Evolutionary conservation across 1,140 invertebrate species (phyloP), one percentile per base, ranked within the genome.

Genomic region (Bombus pascuorum): DNA sequence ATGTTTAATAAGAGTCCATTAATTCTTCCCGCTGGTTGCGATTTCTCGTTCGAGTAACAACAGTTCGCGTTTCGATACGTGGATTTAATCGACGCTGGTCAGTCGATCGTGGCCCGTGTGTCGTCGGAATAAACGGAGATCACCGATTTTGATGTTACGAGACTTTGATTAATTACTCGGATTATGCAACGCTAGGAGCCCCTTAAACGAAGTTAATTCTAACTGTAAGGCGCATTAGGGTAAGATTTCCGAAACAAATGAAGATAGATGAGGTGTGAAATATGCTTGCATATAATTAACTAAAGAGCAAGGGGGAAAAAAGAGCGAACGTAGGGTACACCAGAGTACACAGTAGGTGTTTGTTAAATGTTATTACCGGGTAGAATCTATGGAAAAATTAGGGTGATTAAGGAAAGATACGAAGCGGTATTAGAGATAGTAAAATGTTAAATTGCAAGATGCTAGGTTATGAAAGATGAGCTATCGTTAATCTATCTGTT

Each of bases 401-500:
- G 15, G 28, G 72, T 32, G 34, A 44, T 74, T 44, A 47, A 47
- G n/a, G 72, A 22, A 74, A 37, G 68, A 70, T 53, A 53, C 47
- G 47, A 53, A 53, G 47, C 6, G 47, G 47, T 70, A 74, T 74
- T 74, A 75, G 32, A 53, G 44, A 75, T 75, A 75, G 73, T 75
- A 75, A 75, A 75, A 75, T 47, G 47, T 75, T 75, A 57, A 53
- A 71, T 42, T n/a, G 70, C 70, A 4, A 57, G 32, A 75, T 75
- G n/a, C n/a, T 75, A 34, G 32, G 32, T 75, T 53, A 32, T 57
- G 47, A 75, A 75, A 32, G 44, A 75, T 75, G 73, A 75, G 73
- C 44, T 57, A 34, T 75, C 70, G 70, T 71, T 71, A 71, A 71
- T 71, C 37, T 71, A 71, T 39, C 70, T 71, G 70, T 71, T 71